These are phyloP conservation scores for Amazona guildingii DNA, from an alignment of 2,113 vertebrate species.

Conservation along the genomic window DNA sequence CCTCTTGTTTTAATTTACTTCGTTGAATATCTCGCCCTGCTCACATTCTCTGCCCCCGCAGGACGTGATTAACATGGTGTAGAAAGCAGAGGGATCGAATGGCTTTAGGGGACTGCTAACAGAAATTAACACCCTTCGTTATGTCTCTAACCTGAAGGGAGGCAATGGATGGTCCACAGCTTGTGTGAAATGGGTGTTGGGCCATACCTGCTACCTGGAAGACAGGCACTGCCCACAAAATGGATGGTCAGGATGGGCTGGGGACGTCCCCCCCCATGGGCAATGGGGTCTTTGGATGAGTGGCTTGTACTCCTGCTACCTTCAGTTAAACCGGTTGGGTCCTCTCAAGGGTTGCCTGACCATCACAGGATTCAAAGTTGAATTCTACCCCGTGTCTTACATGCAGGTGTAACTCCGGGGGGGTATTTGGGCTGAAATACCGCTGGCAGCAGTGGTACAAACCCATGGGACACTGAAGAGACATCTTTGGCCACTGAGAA, in stretches of 20 bases:
- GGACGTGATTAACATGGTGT: background rate
- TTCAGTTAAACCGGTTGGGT: background rate
- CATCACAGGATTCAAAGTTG: background rate
- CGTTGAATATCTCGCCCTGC: background rate
- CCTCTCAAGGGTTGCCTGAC: background rate
- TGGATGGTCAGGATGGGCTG: background rate
- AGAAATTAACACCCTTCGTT: background rate
- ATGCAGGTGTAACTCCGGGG: background rate
- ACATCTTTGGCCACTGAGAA: background rate
- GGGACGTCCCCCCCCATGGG: fast-evolving
- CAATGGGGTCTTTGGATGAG: background rate
- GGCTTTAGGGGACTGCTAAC: background rate
- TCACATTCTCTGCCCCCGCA: background rate
- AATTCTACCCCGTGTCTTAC: fast-evolving
- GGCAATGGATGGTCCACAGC: background rate
- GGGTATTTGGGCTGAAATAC: background rate
- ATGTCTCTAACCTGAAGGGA: background rate
- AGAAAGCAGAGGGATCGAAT: background rate
- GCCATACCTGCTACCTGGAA: background rate
- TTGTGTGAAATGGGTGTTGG: fast-evolving
- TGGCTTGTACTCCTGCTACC: background rate
- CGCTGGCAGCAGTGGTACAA: background rate
- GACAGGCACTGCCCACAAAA: background rate
- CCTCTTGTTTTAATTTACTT: slow-evolving; percentile 40
- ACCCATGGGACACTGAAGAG: background rate